Conservation (phyloP, 2,797 vertebrate genomes). For the Taenioides sp. region DNA sequence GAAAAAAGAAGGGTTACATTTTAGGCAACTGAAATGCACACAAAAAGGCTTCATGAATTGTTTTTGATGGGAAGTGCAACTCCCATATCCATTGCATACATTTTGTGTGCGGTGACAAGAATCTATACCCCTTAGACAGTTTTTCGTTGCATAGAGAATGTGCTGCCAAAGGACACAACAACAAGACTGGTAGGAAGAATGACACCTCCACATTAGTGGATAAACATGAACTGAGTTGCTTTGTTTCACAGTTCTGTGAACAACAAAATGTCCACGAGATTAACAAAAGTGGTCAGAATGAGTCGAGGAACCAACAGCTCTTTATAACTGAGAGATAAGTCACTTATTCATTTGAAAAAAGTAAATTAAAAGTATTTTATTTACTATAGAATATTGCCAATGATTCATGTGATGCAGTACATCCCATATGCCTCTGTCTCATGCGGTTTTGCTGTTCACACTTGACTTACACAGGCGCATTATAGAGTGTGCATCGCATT, state of each 20-base stretch:
- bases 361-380: neutral
- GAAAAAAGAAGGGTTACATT: slow-evolving; percentile 6
- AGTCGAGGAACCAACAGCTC: neutral
- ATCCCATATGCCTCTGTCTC: neutral
- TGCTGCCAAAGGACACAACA: neutral
- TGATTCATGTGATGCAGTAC: neutral
- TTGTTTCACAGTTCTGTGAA: neutral
- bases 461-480: neutral
- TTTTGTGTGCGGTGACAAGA: no score
- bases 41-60: neutral
- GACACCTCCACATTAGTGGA: neutral
- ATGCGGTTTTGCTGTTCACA: slow-evolving; percentile 4
- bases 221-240: neutral
- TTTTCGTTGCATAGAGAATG: neutral
- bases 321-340: neutral
- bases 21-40: slow-evolving; percentile 12
- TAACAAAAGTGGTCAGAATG: neutral
- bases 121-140: neutral
- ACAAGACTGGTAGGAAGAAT: neutral
- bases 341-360: neutral
- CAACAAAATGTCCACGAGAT: neutral
- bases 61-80: neutral
- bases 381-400: neutral
- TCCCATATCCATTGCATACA: neutral
- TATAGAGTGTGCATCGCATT: slow-evolving; percentile 19